Evolutionary conservation across 2,797 vertebrate genomes (phyloP).

Genomic region (Xiphophorus birchmanni): DNA sequence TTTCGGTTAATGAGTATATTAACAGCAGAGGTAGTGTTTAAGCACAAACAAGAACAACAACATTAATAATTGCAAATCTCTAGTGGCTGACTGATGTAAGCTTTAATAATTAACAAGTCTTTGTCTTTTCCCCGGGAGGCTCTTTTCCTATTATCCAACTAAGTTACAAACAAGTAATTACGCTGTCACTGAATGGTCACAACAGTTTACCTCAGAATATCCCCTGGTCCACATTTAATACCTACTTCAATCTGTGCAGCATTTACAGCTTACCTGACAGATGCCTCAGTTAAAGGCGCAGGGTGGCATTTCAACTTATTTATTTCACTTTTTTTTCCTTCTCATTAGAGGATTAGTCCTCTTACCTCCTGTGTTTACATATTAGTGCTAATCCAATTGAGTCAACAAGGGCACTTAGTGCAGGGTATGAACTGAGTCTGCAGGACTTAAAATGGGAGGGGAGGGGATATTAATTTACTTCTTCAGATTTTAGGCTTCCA

Average conservation of each 20-base stretch:
- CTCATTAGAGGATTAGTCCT: conserved; percentile 87
- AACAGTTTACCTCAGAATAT: conserved; percentile 75
- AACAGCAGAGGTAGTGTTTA: conserved; percentile 86
- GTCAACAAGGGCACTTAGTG: conserved; percentile 88
- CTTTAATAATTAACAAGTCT: conserved; percentile 89
- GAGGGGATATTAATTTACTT: conserved; percentile 86
- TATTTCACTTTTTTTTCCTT: conserved; percentile 77
- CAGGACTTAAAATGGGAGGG: conserved; percentile 79
- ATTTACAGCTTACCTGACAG: conserved; percentile 69
- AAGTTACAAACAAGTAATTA: conserved; percentile 86
- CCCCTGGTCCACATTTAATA: conserved; percentile 69
- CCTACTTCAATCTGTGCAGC: conserved; percentile 64
- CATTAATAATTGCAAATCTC: conserved; percentile 88
- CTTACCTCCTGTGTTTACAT: conserved; percentile 89
- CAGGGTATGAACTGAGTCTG: conserved; percentile 83
- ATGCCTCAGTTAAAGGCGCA: conserved; percentile 71
- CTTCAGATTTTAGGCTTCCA: conserved; percentile 83
- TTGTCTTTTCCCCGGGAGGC: conserved; percentile 85
- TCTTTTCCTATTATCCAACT: conserved; percentile 83
- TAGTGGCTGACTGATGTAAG: conserved; percentile 85
- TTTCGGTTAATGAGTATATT: conserved; percentile 88
- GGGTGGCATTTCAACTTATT: conserved; percentile 82
- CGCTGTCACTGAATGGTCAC: conserved; percentile 82
- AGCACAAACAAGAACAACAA: conserved; percentile 88
- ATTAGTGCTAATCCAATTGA: conserved; percentile 90